phyloP scores from a whole-genome alignment of 2,797 vertebrate species.

The Phyllotis vaccarum region DNA sequence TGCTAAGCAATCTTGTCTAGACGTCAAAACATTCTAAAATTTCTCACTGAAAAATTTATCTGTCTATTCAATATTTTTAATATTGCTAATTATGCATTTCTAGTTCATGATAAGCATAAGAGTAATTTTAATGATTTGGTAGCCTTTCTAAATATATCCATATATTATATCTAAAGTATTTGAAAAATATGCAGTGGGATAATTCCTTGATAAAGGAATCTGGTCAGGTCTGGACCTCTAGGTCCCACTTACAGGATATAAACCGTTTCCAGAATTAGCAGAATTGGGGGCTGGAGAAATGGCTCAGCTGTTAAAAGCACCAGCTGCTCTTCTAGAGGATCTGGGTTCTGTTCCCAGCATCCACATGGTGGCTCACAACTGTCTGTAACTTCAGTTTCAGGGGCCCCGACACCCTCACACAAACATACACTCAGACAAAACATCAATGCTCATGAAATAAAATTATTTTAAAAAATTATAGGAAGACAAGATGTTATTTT shows the following conservation, averaged over 20 bases:
- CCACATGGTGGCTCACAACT: not conserved
- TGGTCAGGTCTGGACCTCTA: not conserved
- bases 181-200: not conserved
- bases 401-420: not conserved
- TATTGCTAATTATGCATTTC: not conserved
- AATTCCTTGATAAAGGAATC: not conserved
- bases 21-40: not conserved
- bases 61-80: not conserved
- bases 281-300: not conserved
- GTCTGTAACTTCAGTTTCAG: not conserved
- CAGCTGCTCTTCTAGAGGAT: not conserved
- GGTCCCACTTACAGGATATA: not conserved
- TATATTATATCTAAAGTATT: not conserved
- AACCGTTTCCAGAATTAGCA: slow-evolving; percentile 32
- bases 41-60: slow-evolving; percentile 46
- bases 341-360: not conserved
- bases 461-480: slow-evolving; percentile 38
- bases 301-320: not conserved
- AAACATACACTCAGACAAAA: not conserved
- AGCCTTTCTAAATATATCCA: not conserved
- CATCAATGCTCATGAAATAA: not conserved
- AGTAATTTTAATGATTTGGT: not conserved
- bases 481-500: slow-evolving; percentile 34
- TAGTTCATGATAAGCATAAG: not conserved
- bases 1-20: not conserved